Base-by-base conservation (phyloP, 2,888 invertebrate species). In the Eueremaeus valkanovi region DNA sequence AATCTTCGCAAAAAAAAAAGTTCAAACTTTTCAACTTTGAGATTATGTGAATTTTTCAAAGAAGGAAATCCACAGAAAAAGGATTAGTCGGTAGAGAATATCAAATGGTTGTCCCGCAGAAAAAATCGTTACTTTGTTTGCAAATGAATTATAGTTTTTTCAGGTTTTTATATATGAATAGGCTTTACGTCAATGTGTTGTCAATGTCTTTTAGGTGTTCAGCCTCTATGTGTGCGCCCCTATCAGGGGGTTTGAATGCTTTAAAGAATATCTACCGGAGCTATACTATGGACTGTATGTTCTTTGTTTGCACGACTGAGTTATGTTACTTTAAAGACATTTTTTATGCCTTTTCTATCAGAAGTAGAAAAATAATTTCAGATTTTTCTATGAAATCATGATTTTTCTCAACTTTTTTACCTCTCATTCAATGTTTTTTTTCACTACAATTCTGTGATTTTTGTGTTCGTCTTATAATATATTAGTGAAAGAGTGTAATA, bases 91-190 rank as follows among this genome's bases (percentile, higher is more conserved):
- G 29, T 29, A 29, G 27, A 24, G 13, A 29, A 5, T 21, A 49
- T 18, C 29, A 66, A 66, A 66, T 66, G 63, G 33, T 66, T 66
- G 63, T 66, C 63, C 63, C 63, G 21, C 63, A 66, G 49, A 58
- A 58, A 29, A 29, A 31, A 55, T 29, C 9, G 29, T 31, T n/a
- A n/a, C n/a, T n/a, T 29, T 29, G 29, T 55, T 11, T 27, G 21
- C 13, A 31, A 29, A 58, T 29, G 9, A 45, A 45, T 18, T 16
- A 45, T 16, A 45, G 45, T 45, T 45, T 45, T 45, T 45, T 45
- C n/a, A n/a, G n/a, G n/a, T n/a, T n/a, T n/a, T n/a, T n/a, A n/a
- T n/a, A n/a, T 58, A 29, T 21, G 11, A 27, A 55, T 24, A 55
- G 58, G 58, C 29, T 58, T 58, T 58, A 18, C 58, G 29, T 58